Base-by-base conservation (phyloP, 2,888 invertebrate species). In the Lottia scabra region DNA sequence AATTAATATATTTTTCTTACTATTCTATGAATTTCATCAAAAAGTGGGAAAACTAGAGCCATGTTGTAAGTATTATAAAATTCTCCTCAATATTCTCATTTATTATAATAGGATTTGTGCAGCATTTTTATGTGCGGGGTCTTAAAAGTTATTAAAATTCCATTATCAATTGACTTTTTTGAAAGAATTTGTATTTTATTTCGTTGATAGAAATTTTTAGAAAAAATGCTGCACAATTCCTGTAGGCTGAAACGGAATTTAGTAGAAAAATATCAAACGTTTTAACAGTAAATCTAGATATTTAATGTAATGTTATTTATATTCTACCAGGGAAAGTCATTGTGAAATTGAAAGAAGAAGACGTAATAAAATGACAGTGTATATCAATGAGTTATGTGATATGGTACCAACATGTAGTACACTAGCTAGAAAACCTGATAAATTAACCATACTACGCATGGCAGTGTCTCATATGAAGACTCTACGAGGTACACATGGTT, bases 381-480 rank as follows among this genome's bases (percentile, higher is more conserved):
- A 99, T 92, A 99, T 99, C 91, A 98, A 98, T 88, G 99, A 99
- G 92, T 92, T 99, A 85, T 98, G 98, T 82, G 99, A 99, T 91
- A 99, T 99, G 99, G 98, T 99, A 88, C 99, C 99, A 87, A 98
- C 99, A 86, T 98, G 98, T 92, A 97, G 96, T 88, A 97, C 98
- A 66, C 92, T 99, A 82, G 99, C 99, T 71, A 93, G 99, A 82
- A 99, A 99, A 91, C 99, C 99, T 68, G 99, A 99, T 92, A 99
- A 99, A 91, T 93, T 99, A 79, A 99, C 99, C 84, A 99, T 99
- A 90, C 93, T 99, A 77, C 93, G 99, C 87, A 99, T 99, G 99
- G 99, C 99, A 66, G 99, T 99, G 75, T 97, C 98, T 26, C 99
- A 99, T 90, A 99, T 99, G 99, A 98, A 99, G 92, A 95, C 95